Conservation (phyloP, 2,797 vertebrate species). For the Poliocrania exsul region DNA sequence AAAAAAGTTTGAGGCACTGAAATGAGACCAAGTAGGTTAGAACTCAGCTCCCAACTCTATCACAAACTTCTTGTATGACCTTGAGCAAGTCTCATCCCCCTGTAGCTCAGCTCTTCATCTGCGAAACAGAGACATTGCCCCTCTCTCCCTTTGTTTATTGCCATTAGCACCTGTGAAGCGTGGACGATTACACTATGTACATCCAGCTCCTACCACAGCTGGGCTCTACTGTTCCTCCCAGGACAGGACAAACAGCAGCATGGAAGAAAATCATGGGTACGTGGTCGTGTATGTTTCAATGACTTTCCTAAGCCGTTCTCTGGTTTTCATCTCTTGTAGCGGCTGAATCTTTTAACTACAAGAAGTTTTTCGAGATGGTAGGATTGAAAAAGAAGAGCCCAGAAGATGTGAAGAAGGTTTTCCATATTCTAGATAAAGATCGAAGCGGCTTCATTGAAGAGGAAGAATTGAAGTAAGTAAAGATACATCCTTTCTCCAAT, state of each 20-base stretch:
- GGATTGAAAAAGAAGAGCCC: slow-evolving; percentile 89
- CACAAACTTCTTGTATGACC: slow-evolving; percentile 21
- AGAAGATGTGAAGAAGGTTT: slow-evolving; percentile 89
- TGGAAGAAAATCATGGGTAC: not conserved
- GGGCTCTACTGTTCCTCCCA: not conserved
- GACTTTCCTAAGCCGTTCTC: not conserved
- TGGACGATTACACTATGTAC: fast-evolving
- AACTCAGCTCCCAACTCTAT: not conserved
- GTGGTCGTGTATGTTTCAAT: not conserved
- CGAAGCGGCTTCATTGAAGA: slow-evolving; percentile 93
- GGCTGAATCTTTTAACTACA: slow-evolving; percentile 89
- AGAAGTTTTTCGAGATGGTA: slow-evolving; percentile 92
- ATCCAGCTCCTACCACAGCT: not conserved
- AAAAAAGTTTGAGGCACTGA: not conserved
- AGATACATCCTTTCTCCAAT: not conserved
- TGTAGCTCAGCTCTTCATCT: not conserved
- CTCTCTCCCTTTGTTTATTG: not conserved
- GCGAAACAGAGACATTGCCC: not conserved
- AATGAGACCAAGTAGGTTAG: not conserved
- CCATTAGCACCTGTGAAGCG: not conserved
- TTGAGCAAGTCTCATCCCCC: not conserved
- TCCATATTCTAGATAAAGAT: slow-evolving; percentile 93
- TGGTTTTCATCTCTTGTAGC: slow-evolving; percentile 66
- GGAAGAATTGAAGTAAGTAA: slow-evolving; percentile 91
- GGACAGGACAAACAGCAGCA: not conserved